Evolutionary conservation across 2,888 invertebrate species (phyloP).

Genomic region (Pseudococcus longispinus): DNA sequence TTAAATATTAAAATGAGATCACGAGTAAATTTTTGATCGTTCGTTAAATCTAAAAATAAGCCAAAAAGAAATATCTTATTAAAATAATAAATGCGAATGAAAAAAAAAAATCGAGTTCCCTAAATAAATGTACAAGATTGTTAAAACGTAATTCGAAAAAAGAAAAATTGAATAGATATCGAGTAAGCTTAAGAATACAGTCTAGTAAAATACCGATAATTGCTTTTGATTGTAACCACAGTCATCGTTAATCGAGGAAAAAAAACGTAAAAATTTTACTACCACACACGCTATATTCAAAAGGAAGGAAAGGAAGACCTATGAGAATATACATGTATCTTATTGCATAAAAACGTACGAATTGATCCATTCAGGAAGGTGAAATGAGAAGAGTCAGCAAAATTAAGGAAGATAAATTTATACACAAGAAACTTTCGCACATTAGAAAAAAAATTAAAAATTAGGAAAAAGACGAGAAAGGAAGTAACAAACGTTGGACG

Average conservation of each 20-base stretch:
- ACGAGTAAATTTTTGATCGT: conserved; percentile 13
- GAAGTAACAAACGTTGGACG: background rate
- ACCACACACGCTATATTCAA: background rate
- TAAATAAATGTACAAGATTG: conserved; percentile 2
- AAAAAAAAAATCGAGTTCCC: background rate
- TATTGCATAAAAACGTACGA: background rate
- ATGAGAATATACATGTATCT: background rate
- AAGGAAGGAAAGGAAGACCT: conserved; percentile 8
- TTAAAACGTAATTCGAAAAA: background rate
- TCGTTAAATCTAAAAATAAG: background rate
- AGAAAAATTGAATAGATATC: background rate
- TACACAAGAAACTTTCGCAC: background rate
- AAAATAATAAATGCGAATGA: background rate
- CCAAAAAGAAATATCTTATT: background rate
- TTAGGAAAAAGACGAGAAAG: background rate
- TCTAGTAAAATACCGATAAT: conserved; percentile 26
- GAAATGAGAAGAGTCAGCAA: background rate
- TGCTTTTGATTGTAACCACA: conserved; percentile 48
- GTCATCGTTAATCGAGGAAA: background rate
- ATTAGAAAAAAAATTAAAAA: background rate
- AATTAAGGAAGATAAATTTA: background rate
- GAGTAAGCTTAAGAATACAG: background rate
- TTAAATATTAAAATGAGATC: conserved; percentile 1
- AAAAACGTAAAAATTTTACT: background rate
- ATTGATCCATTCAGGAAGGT: background rate